Conservation (phyloP, 1,140 invertebrate species). For the Dysdera silvatica region DNA sequence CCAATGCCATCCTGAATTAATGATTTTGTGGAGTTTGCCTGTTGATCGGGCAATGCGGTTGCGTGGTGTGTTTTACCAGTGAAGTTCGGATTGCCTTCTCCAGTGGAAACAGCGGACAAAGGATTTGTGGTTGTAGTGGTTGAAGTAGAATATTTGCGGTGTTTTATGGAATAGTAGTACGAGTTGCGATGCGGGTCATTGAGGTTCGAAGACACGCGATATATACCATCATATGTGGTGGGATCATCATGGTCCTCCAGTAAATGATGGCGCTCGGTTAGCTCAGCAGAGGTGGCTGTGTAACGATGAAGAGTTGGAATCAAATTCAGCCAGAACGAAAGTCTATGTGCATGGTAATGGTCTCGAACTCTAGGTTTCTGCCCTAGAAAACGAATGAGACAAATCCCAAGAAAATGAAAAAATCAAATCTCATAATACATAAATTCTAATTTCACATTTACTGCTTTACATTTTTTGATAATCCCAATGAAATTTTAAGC, state of each 20-base stretch:
- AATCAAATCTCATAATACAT: too few species aligned
- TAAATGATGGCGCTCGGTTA: slow-evolving; percentile 11
- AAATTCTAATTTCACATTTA: too few species aligned
- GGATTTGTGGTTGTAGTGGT: background rate
- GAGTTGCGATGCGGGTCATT: slow-evolving; percentile 2
- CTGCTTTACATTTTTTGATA: too few species aligned
- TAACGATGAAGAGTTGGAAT: slow-evolving; percentile 80
- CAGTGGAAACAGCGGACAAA: background rate
- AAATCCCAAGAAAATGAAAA: too few species aligned
- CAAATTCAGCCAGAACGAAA: slow-evolving; percentile 82
- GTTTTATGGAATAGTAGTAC: slow-evolving; percentile 5
- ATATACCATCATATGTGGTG: slow-evolving; percentile 26
- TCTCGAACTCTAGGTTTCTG: slow-evolving; percentile 62
- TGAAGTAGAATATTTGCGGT: background rate
- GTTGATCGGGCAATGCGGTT: slow-evolving; percentile 17
- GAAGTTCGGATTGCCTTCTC: background rate
- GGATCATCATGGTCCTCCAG: slow-evolving; percentile 30
- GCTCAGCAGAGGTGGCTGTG: slow-evolving; percentile 19
- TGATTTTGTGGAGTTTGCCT: slow-evolving; percentile 24
- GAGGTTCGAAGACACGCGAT: background rate
- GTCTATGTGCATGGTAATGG: slow-evolving; percentile 80
- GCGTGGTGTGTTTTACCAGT: background rate
- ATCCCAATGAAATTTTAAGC: too few species aligned
- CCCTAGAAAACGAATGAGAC: too few species aligned
- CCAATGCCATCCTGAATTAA: too few species aligned